Evolutionary conservation across 2,888 invertebrate species (phyloP).

Genomic region (Neria commutata): DNA sequence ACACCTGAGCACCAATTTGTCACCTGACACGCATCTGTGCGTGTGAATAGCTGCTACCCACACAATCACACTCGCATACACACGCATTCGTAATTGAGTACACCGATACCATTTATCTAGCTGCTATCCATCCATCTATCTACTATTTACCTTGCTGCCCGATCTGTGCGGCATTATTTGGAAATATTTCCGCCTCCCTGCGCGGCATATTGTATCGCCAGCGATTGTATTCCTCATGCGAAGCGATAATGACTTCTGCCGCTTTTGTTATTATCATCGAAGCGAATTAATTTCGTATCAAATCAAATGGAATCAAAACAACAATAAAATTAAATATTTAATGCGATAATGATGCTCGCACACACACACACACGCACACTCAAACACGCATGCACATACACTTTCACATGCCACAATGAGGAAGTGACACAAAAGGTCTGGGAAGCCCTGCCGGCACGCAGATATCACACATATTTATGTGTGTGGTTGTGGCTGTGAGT

Average conservation of each 20-base stretch:
- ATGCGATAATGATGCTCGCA: constrained; percentile 16
- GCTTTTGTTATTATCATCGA: constrained; percentile 9
- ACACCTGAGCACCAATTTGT: constrained; percentile 6
- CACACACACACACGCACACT: not conserved
- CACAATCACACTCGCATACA: not conserved
- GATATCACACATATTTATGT: too few species aligned
- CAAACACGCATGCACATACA: not conserved
- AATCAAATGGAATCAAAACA: constrained; percentile 23
- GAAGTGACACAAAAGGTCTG: not conserved
- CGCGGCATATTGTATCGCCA: too few species aligned
- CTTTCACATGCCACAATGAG: not conserved
- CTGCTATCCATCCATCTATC: too few species aligned
- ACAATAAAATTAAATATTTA: constrained; percentile 17
- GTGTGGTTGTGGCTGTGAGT: not conserved
- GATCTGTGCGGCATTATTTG: too few species aligned
- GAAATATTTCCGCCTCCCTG: too few species aligned
- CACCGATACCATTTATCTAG: too few species aligned
- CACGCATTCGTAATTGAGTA: not conserved
- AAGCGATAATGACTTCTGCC: constrained; percentile 7
- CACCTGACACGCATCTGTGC: constrained; percentile 10
- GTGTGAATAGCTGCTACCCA: not conserved
- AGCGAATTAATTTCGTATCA: constrained; percentile 9
- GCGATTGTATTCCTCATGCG: not conserved
- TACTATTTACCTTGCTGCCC: too few species aligned
- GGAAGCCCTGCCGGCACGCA: not conserved